Evolutionary conservation across 2,113 vertebrate genomes (phyloP).

Genomic region (Pachyramphus minor): DNA sequence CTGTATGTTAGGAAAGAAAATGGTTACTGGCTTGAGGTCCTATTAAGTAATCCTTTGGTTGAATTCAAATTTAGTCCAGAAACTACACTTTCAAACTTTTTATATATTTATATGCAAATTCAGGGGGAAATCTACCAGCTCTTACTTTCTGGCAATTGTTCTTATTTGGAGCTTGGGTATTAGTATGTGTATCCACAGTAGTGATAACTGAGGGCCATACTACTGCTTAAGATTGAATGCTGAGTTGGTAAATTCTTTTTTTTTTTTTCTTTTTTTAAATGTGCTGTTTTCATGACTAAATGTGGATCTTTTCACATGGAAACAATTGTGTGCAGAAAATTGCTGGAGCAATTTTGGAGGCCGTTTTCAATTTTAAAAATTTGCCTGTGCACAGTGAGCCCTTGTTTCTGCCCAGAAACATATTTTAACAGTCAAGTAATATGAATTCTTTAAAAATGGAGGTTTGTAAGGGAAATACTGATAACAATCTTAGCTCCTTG

Average conservation of each 20-base stretch:
- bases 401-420: conserved; percentile 44
- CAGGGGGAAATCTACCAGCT: background rate
- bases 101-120: background rate
- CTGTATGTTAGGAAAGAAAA: background rate
- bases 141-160: background rate
- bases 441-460: conserved; percentile 10
- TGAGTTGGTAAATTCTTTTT: background rate
- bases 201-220: background rate
- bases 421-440: conserved; percentile 17
- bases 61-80: background rate
- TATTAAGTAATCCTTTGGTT: background rate
- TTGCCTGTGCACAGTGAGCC: background rate
- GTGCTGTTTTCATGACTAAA: background rate
- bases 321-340: conserved; percentile 55
- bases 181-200: background rate
- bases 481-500: background rate
- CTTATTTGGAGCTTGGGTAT: background rate
- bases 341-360: conserved; percentile 42
- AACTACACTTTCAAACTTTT: background rate
- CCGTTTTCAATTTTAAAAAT: conserved; percentile 46
- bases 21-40: background rate
- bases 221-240: background rate
- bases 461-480: background rate
- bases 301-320: conserved; percentile 34
- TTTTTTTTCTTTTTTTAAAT: background rate